phyloP scores from a whole-genome alignment of 2,113 vertebrate species.

The Heteronetta atricapilla region DNA sequence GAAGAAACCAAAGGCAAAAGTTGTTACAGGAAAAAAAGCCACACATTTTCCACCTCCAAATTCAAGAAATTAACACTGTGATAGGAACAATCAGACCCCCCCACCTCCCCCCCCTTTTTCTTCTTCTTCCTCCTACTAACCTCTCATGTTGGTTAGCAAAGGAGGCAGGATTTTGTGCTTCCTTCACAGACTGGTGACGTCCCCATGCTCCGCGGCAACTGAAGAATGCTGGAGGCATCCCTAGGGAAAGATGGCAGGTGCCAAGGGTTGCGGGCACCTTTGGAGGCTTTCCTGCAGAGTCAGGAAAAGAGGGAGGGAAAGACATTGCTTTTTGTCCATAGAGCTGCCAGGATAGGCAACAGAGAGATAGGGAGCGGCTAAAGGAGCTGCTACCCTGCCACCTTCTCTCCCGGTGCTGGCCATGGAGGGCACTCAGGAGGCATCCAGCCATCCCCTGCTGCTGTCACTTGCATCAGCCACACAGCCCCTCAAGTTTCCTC shows the following conservation, averaged over 20 bases:
- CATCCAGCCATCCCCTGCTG: background rate
- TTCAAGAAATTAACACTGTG: background rate
- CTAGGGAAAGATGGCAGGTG: rapidly evolving
- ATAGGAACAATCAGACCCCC: background rate
- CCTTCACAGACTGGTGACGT: rapidly evolving
- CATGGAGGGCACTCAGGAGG: background rate
- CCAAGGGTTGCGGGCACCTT: rapidly evolving
- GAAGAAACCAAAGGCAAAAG: slow-evolving; percentile 39
- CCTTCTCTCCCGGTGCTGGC: background rate
- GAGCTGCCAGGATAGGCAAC: background rate
- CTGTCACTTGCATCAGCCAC: background rate
- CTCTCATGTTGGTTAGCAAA: background rate
- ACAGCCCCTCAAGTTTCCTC: background rate
- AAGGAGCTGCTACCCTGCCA: background rate
- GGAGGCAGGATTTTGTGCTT: rapidly evolving
- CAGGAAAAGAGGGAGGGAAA: background rate
- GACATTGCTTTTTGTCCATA: background rate
- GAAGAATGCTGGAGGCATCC: background rate
- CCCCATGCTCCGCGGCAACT: background rate
- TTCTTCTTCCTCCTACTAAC: background rate
- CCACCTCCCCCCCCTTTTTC: background rate
- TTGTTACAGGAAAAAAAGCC: slow-evolving; percentile 14
- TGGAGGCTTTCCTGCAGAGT: rapidly evolving
- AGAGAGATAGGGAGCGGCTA: background rate
- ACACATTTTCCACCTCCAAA: background rate